Evolutionary conservation across 2,888 invertebrate species (phyloP), one percentile per base, ranked within the genome.

Genomic region (Eupeodes luniger): DNA sequence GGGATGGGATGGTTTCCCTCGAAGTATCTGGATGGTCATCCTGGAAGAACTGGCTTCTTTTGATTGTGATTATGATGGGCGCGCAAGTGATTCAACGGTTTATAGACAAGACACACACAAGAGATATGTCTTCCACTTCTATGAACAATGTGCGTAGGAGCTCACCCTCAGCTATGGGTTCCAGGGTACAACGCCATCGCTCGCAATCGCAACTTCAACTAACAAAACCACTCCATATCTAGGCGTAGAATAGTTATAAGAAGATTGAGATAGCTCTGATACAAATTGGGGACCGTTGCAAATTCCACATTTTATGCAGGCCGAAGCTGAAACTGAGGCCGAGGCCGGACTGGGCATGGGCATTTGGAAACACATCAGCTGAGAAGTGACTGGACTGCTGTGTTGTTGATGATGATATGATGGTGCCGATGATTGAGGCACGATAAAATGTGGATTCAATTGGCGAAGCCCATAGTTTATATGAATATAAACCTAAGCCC

Each of bases 141-240:
- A 36, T 78, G 51, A 67, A 83, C 87, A 83, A 75, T 80, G 81
- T 88, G 88, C 88, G 88, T 88, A 88, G 88, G 85, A 78, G 85
- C 85, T 59, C 57, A 69, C 62, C 72, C 49, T 74, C 76, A 51
- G 75, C 53, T 27, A 64, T 62, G 7, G 4, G 11, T 27, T 27
- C 2, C 27, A 27, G 27, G 27, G 27, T 27, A 27, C 27, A 27
- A 1, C 27, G 27, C 27, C 27, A 27, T 27, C 27, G 27, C 27
- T 27, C 27, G 27, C 27, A 27, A 27, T 27, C 27, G 1, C 27
- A 27, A 27, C 2, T 27, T 27, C 27, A 27, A 27, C 27, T 27
- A 27, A 27, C 27, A 27, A 27, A 27, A 27, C 27, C 55, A 59
- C 27, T 49, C 44, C 27, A 47, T 72, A 81, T 78, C 81, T 77